phyloP scores from a whole-genome alignment of 2,797 vertebrate genomes.

The Tachyglossus aculeatus region DNA sequence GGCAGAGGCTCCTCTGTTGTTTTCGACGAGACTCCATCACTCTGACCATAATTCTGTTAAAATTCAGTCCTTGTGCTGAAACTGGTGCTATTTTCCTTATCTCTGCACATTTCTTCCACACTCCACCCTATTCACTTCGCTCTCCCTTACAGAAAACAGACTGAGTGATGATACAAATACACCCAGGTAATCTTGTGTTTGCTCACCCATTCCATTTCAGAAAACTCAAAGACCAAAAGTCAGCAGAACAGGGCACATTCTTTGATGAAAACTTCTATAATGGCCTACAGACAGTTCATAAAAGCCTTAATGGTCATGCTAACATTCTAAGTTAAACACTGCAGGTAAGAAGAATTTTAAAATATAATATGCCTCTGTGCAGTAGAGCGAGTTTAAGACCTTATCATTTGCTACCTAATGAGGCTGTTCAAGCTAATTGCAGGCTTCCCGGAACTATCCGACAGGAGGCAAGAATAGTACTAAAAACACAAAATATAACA shows the following conservation, averaged over 20 bases:
- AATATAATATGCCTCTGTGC: neutral
- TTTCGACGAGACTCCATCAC: too few species aligned
- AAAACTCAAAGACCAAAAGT: neutral
- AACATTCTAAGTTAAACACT: neutral
- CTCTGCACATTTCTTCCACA: too few species aligned
- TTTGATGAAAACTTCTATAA: neutral
- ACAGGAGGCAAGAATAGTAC: neutral
- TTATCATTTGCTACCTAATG: slow-evolving; percentile 25
- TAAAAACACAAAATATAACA: slow-evolving; percentile 14
- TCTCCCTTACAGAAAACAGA: too few species aligned
- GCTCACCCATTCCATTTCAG: too few species aligned
- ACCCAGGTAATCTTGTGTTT: too few species aligned
- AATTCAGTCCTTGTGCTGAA: too few species aligned
- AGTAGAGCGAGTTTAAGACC: neutral
- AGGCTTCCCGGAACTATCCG: slow-evolving; percentile 1
- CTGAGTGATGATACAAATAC: too few species aligned
- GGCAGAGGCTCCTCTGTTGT: too few species aligned
- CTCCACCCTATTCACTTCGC: too few species aligned
- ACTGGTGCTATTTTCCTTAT: too few species aligned
- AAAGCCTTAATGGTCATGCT: neutral
- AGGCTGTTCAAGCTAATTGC: slow-evolving; percentile 31
- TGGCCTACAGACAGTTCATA: neutral
- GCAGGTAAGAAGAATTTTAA: neutral
- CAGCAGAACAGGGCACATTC: neutral
- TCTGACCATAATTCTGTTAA: too few species aligned